phyloP scores from a whole-genome alignment of 2,113 vertebrate genomes.

The Pseudorhombus dupliciocellatus region DNA sequence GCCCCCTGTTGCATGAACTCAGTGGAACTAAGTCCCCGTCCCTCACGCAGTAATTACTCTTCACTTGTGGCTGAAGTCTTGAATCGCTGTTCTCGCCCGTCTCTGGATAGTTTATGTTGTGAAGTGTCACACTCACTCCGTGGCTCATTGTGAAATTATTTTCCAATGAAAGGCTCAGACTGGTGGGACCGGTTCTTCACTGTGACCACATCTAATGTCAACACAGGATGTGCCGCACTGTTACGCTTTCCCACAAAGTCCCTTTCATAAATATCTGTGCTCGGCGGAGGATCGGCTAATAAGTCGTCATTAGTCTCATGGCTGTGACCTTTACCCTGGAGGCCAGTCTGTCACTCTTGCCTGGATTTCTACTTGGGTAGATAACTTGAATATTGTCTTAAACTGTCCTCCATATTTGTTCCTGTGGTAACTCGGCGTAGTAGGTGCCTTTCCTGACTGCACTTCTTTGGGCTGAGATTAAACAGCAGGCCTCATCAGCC shows the following conservation, averaged over 20 bases:
- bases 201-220: slow-evolving; percentile 43
- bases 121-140: too few species aligned
- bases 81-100: too few species aligned
- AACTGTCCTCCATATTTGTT: neutral
- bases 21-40: too few species aligned
- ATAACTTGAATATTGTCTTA: neutral
- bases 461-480: slow-evolving; percentile 46
- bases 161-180: slow-evolving; percentile 21
- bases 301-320: slow-evolving; percentile 42
- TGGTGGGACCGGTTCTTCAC: slow-evolving; percentile 40
- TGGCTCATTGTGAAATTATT: neutral
- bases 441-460: slow-evolving; percentile 5
- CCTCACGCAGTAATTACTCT: too few species aligned
- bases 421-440: neutral
- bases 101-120: too few species aligned
- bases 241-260: slow-evolving; percentile 3
- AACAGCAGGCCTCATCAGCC: slow-evolving; percentile 47
- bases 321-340: slow-evolving; percentile 6
- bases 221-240: slow-evolving; percentile 17
- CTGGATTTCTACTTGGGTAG: neutral
- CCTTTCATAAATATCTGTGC: neutral
- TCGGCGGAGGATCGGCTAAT: slow-evolving; percentile 23
- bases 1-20: too few species aligned
- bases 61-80: too few species aligned
- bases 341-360: too few species aligned